Base-by-base conservation (phyloP, 53 echinoderm and acorn worm species). In the Zoroaster sp. region DNA sequence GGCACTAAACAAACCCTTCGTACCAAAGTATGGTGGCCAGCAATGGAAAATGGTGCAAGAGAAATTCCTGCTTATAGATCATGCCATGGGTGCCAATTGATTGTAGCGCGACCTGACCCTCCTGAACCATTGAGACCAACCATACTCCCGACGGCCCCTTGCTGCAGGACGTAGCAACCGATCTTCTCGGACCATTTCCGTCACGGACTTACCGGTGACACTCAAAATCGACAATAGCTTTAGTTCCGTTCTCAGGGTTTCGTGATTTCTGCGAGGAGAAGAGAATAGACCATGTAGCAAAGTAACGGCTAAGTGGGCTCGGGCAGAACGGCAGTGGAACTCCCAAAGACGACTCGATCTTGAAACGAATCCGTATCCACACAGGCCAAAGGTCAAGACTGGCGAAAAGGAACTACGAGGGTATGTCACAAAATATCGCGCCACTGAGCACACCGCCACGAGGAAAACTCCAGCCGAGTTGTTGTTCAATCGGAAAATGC, bases 61-160 rank as follows among this genome's bases (percentile, higher is more conserved):
- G 39, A 79, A 52, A 77, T 69, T 74, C 52, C n/a, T n/a, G n/a
- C n/a, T n/a, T 89, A 85, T 33, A 89, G 51, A 37, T 40, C 77
- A 5, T 89, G 90, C 53, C 87, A 90, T 69, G 83, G 89, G 15
- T 94, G 92, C 82, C 92, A 94, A 66, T n/a, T n/a, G n/a, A 66
- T 89, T 18, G 78, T 86, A 45, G 68, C 80, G 33, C 72, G 40
- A 66, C 66, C 54, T 36, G 17, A 47, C 53, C 69, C 54, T 66
- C 74, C 36, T 74, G 42, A 43, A 13, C 78, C 4, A 72, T 88
- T 35, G 55, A 88, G 52, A 52, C 52, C 17, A 52, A 15, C 52
- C 42, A 13, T 41, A 36, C 81, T 92, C 11, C 88, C 67, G 12
- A 41, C 35, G 21, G 34, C 33, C 39, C 72, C 72, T 35, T 20